phyloP scores from a whole-genome alignment of 1,140 invertebrate genomes.

The Oncopodura yosiiana region DNA sequence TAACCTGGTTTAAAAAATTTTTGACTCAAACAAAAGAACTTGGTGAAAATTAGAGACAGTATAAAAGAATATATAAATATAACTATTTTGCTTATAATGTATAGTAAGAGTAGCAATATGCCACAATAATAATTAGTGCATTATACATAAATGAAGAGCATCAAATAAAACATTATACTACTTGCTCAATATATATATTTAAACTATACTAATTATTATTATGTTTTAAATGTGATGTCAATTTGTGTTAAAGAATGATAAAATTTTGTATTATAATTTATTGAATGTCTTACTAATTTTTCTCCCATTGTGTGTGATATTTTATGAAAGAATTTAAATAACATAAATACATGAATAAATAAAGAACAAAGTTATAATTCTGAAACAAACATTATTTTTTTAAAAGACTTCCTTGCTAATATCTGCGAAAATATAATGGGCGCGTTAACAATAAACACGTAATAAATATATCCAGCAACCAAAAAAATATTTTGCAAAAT shows the following conservation, averaged over 20 bases:
- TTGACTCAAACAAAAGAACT: too few relatives aligned
- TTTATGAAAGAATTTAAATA: neutral
- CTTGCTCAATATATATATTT: neutral
- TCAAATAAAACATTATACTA: neutral
- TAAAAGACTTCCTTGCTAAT: too few relatives aligned
- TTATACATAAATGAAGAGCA: neutral
- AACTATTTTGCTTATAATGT: too few relatives aligned
- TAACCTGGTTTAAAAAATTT: constrained; percentile 2
- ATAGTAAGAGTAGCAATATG: too few relatives aligned
- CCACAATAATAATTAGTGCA: neutral
- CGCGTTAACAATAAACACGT: too few relatives aligned
- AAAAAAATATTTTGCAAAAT: too few relatives aligned
- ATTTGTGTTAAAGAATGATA: neutral
- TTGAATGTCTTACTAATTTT: neutral
- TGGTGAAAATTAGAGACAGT: too few relatives aligned
- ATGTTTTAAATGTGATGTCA: neutral
- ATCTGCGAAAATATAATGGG: too few relatives aligned
- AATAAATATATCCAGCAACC: too few relatives aligned
- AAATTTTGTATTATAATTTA: neutral
- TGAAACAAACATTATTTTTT: too few relatives aligned
- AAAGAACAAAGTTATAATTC: too few relatives aligned
- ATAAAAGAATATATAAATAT: too few relatives aligned
- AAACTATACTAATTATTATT: neutral
- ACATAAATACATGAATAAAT: neutral
- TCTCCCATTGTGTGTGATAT: neutral